A percentile compares a stretch with the other conserved stretches of the same genome.
phyloP scores from a whole-genome alignment of 2,113 vertebrate genomes.

The Sminthopsis crassicaudata region DNA sequence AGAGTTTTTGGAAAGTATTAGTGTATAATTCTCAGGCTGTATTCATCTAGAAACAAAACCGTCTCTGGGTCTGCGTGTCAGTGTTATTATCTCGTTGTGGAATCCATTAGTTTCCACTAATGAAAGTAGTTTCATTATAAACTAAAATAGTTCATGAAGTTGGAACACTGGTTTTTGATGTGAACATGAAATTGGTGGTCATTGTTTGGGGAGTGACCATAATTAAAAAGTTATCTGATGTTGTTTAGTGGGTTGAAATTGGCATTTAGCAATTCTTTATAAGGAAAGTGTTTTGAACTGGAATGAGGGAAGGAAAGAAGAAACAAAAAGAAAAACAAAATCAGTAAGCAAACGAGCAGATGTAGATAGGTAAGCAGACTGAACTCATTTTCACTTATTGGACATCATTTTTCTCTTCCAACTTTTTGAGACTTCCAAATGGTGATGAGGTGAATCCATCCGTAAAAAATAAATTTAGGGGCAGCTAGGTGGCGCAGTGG shows the following conservation, averaged over 20 bases:
- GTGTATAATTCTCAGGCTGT: not conserved
- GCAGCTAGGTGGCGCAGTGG: no score
- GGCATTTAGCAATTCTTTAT: not conserved
- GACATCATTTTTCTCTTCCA: not conserved
- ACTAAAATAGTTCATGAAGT: not conserved
- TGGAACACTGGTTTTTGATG: not conserved
- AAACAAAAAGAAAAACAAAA: constrained; percentile 9
- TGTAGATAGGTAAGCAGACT: constrained; percentile 1
- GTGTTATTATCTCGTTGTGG: not conserved
- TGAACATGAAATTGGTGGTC: not conserved
- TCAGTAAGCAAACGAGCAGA: constrained; percentile 41
- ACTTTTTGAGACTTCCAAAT: not conserved
- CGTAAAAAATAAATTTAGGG: not conserved
- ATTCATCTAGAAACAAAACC: not conserved
- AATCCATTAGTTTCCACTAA: not conserved
- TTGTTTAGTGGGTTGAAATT: not conserved
- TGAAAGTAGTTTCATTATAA: no score
- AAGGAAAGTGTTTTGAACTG: not conserved
- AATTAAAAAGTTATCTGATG: not conserved
- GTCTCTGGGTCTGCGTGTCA: not conserved
- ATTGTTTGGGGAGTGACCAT: not conserved
- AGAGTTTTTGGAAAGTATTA: not conserved
- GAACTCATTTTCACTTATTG: not conserved
- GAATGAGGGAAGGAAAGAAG: not conserved
- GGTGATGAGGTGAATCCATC: not conserved